These are phyloP conservation scores for Xenopus laevis DNA, from an alignment of 2,113 vertebrate species.

Conservation along the genomic window DNA sequence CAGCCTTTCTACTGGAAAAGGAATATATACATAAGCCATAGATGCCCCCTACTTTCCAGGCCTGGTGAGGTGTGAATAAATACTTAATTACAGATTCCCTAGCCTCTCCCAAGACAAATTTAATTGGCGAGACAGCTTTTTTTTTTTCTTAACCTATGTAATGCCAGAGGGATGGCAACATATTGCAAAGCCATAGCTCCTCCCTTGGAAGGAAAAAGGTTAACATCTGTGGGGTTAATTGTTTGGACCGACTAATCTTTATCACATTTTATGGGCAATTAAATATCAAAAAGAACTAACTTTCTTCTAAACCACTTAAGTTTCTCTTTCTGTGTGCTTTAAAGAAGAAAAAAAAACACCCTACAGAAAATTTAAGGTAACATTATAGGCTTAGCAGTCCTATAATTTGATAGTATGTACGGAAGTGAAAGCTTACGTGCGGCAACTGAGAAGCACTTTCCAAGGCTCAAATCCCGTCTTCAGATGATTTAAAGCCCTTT, in stretches of 20 bases:
- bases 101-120: conserved; percentile 70
- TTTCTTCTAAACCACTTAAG: conserved; percentile 56
- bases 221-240: conserved; percentile 64
- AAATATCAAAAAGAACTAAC: conserved; percentile 75
- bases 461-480: conserved; percentile 27
- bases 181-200: background rate
- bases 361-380: conserved; percentile 47
- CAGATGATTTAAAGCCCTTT: conserved; percentile 39
- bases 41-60: conserved; percentile 55
- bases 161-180: conserved; percentile 8
- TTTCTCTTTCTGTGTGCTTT: conserved; percentile 58
- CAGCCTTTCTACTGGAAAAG: background rate
- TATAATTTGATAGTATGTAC: conserved; percentile 52
- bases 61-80: conserved; percentile 69
- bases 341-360: conserved; percentile 47
- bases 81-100: conserved; percentile 92
- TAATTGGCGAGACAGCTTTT: conserved; percentile 60
- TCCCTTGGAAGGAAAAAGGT: background rate
- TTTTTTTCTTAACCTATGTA: conserved; percentile 17
- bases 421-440: conserved; percentile 56
- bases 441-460: conserved; percentile 9
- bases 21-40: conserved; percentile 15
- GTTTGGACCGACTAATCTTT: conserved; percentile 59
- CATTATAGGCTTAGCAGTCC: conserved; percentile 54
- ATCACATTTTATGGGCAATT: conserved; percentile 84